These are phyloP conservation scores for Columba livia DNA, from an alignment of 2,113 vertebrate species.

Conservation along the genomic window DNA sequence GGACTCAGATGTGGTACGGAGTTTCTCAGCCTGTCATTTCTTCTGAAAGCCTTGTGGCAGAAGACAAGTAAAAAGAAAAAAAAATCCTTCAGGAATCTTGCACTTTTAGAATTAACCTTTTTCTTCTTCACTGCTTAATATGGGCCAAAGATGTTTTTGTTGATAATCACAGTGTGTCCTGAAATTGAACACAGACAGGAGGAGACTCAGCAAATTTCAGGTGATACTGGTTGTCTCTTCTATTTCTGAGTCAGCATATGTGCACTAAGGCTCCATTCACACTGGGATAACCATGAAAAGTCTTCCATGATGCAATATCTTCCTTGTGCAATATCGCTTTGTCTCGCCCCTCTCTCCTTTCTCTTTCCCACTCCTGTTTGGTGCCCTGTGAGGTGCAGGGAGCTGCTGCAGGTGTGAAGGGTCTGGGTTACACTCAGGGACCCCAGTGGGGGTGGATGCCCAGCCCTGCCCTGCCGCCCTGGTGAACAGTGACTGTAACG, in stretches of 20 bases:
- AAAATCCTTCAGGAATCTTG: neutral
- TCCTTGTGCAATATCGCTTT: accelerated
- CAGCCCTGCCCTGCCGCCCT: too few species aligned
- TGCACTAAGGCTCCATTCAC: neutral
- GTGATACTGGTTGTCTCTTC: neutral
- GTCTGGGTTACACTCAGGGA: too few species aligned
- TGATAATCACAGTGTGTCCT: neutral
- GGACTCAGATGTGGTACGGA: neutral
- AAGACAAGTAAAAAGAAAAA: neutral
- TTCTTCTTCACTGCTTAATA: neutral
- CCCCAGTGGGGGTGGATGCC: too few species aligned
- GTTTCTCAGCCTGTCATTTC: neutral
- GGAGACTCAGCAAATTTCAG: neutral
- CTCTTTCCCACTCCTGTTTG: too few species aligned
- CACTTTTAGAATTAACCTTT: neutral
- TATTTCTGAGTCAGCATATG: too few species aligned
- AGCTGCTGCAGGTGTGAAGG: too few species aligned
- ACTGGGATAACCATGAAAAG: neutral
- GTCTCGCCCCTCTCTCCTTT: neutral
- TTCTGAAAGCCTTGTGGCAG: neutral
- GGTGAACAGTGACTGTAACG: too few species aligned
- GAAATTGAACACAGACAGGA: neutral
- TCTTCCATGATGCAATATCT: neutral
- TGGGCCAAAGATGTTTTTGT: neutral
- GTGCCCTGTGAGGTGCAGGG: too few species aligned